A percentile compares a stretch with the other conserved stretches of the same genome.
phyloP scores from a whole-genome alignment of 1,140 invertebrate genomes.

The Bombyx mandarina region DNA sequence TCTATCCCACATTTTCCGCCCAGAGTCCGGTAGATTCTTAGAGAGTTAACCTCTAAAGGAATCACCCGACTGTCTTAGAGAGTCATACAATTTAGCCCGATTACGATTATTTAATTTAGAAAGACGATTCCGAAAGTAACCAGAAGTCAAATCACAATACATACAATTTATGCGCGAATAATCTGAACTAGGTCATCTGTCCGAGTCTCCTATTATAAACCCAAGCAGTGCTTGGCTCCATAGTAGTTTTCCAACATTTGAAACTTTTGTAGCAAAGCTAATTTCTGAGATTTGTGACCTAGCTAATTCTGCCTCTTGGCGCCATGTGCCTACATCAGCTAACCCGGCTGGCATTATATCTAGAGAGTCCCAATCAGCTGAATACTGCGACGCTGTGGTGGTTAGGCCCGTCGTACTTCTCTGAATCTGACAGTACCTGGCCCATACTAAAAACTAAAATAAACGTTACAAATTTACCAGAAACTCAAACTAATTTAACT shows the following conservation, averaged over 20 bases:
- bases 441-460: background rate
- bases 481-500: constrained; percentile 2
- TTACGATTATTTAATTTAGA: too few relatives aligned
- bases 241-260: constrained; percentile 11
- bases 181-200: too few relatives aligned
- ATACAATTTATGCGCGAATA: too few relatives aligned
- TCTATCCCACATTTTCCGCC: too few relatives aligned
- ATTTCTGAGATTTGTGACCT: constrained; percentile 35
- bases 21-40: too few relatives aligned
- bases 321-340: constrained; percentile 1
- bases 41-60: too few relatives aligned
- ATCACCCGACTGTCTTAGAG: too few relatives aligned
- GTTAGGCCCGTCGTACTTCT: constrained; percentile 7
- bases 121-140: too few relatives aligned
- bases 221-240: too few relatives aligned
- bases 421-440: background rate
- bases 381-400: constrained; percentile 9
- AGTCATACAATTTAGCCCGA: too few relatives aligned
- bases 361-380: constrained; percentile 20
- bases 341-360: constrained; percentile 32
- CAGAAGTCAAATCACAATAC: too few relatives aligned
- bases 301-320: constrained; percentile 21
- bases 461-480: constrained; percentile 3
- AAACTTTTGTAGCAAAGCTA: constrained; percentile 49
- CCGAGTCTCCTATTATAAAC: too few relatives aligned